Evolutionary conservation across 2,888 invertebrate genomes (phyloP), one percentile per base, ranked within the genome.

Genomic region (Colletes collaris): DNA sequence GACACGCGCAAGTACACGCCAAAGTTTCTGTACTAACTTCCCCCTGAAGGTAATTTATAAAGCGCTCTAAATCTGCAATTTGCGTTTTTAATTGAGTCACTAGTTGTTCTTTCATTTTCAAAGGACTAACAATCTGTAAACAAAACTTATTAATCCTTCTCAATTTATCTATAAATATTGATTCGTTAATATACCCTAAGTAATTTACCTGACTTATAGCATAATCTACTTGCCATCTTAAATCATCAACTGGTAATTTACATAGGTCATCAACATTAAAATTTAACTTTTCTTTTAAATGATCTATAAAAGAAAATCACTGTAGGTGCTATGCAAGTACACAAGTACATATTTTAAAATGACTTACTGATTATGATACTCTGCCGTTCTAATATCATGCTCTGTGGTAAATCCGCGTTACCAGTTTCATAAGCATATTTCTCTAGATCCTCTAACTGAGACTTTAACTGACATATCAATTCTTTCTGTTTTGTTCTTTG

Each of bases 21-120:
- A 93, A 82, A 8, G 90, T 90, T 82, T 94, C 96, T 0, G 94
- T 93, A 82, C 91, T 92, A 4, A 93, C 91, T 88, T 96, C 96
- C 85, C 96, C 96, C 94, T 99, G 99, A 89, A 99, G 95, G 90
- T 99, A 97, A 87, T 97, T 96, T 86, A 99, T 99, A 92, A 99
- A 99, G 84, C 99, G 95, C 93, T 99, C 99, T 93, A 99, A 95
- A 93, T 99, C 99, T 58, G 97, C 96, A 70, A 99, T 98, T 94
- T 99, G 99, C 0, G 98, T 98, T 93, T 99, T 99, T 27, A 99
- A 94, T 93, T 99, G 99, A 60, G 95, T 95, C 27, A 99, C 98
- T 19, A 99, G 94, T 93, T 99, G 98, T 90, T 99, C 99, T 93
- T 99, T 99, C 94, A 99, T 98, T 92, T 98, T 97, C 81, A 98